Base-by-base conservation (phyloP, 2,888 invertebrate genomes). In the Drosophila prostipennis region DNA sequence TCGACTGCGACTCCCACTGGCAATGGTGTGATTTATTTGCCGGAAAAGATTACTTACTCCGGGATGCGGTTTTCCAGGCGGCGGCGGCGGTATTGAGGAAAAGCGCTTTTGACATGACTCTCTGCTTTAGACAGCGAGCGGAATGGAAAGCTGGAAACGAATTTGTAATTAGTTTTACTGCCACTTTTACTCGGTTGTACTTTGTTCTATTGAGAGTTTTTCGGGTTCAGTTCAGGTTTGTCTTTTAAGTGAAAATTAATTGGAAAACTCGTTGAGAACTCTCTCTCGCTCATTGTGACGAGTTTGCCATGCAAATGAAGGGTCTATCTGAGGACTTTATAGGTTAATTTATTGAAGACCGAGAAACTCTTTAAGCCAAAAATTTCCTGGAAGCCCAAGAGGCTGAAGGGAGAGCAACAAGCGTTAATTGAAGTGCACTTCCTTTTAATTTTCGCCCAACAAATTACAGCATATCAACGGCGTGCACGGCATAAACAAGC, bases 21-120 rank as follows among this genome's bases (percentile, higher is more conserved):
- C 89, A 87, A 89, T 89, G 84, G 89, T 89, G 89, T 91, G 91
- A 91, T 90, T 90, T 90, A 91, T 90, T 90, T 90, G 89, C 84
- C 89, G 91, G 89, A 91, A 90, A 90, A 89, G 88, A 90, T 91
- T 90, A 90, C 80, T 81, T 85, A 78, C 89, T 78, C 75, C 13
- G 32, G 77, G 64, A 80, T 71, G 78, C 49, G 86, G 79, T 60
- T 70, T 51, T 26, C 76, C 42, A 42, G 2, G 19, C 42, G 6
- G 19, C 19, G 19, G 37, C 5, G 37, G 19, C 3, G 14, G 13
- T 7, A 13, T 49, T 43, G 55, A 70, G 61, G 69, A 57, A 45
- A 45, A 72, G 72, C 53, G 39, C 59, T 61, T 78, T 80, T 80
- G 81, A 74, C 71, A 79, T 59, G 68, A 63, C 61, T 54, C 79